Base-by-base conservation (phyloP, 2,113 vertebrate genomes). In the Alethe castanea region DNA sequence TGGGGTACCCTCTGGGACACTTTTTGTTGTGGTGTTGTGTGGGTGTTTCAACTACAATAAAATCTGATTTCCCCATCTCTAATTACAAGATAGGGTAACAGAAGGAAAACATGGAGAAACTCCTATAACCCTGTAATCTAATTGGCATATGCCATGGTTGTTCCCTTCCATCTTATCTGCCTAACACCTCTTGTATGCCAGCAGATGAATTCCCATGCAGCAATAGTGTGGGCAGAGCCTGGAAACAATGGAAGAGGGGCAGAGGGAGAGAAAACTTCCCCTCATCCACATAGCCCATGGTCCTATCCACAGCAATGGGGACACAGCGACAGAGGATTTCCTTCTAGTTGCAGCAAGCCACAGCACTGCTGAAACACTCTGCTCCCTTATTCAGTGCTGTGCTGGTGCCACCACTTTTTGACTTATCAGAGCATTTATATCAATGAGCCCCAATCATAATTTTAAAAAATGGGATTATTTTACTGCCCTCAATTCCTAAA, bases 291-390 rank as follows among this genome's bases (percentile, higher is more conserved):
- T 2, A 25, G 20, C 3, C 7, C 6, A 3, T 64, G 48, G 28
- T 67, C 48, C 52, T 40, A 3, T n/a, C 26, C 23, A n/a, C 40
- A 64, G 35, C 52, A 57, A 3, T 0, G 0, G 35, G 13, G 33
- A 36, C 6, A 24, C 22, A 25, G 59, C 7, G 6, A 15, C 8
- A 14, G 45, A 77, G 56, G 29, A 19, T 70, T 52, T 88, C 56
- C n/a, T 64, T 50, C 31, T 14, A 20, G 14, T 6, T 4, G 5
- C 50, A 60, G 64, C 47, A 45, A 76, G 16, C 20, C 56, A 20
- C 29, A 33, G 60, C 50, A 36, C 6, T 20, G 36, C 45, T 6
- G 12, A 54, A 84, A 57, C 17, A 36, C n/a, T 48, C 45, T 28
- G 25, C 59, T 91, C 33, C 26, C 17, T 61, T 59, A 38, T 33